A percentile compares a stretch with the other conserved stretches of the same genome.
These are phyloP conservation scores for Macroteleia sp. DNA, from an alignment of 2,888 invertebrate genomes.

Conservation along the genomic window DNA sequence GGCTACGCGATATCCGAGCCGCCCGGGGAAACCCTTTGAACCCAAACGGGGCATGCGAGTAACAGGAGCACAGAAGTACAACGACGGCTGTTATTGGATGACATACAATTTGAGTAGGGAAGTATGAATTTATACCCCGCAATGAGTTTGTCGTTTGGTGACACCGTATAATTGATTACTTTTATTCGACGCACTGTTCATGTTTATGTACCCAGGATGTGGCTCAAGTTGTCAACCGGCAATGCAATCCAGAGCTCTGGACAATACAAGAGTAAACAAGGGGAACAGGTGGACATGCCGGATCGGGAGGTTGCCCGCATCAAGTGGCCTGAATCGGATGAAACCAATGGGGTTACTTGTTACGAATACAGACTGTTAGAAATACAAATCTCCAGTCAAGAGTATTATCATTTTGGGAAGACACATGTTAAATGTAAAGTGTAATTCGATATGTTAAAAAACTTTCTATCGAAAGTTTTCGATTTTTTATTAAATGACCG, in stretches of 20 bases:
- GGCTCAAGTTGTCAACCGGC: conserved; percentile 9
- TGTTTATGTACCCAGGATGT: conserved; percentile 10
- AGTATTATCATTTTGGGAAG: no score
- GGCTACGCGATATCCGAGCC: conserved; percentile 5
- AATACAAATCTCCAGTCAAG: no score
- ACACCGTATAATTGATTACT: conserved; percentile 19
- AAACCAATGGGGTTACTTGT: conserved; percentile 66
- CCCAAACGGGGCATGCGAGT: conserved; percentile 71
- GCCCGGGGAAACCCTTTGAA: conserved; percentile 72
- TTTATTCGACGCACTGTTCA: not conserved
- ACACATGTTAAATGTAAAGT: no score
- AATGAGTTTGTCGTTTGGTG: conserved; percentile 11
- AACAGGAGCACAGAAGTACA: conserved; percentile 76
- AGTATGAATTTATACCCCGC: conserved; percentile 75
- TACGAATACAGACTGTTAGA: no score
- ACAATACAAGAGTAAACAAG: conserved; percentile 83
- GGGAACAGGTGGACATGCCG: conserved; percentile 76
- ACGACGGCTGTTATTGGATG: conserved; percentile 79
- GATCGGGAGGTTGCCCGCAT: conserved; percentile 70
- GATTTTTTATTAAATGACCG: no score
- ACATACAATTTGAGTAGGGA: conserved; percentile 83
- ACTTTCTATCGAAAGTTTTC: no score
- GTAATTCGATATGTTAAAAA: no score
- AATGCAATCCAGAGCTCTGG: conserved; percentile 65
- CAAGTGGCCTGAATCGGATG: conserved; percentile 68